phyloP scores from a whole-genome alignment of 2,797 vertebrate species.

The Acrocephalus scirpaceus region DNA sequence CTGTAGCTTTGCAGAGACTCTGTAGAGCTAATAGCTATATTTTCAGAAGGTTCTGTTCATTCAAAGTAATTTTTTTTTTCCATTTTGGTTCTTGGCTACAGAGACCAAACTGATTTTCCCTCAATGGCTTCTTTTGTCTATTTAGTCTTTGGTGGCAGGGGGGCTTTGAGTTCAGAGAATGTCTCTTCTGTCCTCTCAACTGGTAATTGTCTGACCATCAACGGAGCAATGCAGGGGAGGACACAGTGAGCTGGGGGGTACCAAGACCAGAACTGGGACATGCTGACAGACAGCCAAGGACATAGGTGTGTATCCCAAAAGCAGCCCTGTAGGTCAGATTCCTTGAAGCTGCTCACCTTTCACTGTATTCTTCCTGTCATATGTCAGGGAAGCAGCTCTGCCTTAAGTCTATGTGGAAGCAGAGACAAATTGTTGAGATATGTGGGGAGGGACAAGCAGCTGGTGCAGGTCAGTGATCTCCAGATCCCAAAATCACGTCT shows the following conservation, averaged over 20 bases:
- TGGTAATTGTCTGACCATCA: not conserved
- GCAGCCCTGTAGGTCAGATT: not conserved
- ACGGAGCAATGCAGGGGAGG: not conserved
- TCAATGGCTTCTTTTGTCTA: constrained; percentile 23
- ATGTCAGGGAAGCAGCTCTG: not conserved
- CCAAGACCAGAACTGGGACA: not conserved
- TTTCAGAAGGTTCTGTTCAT: not conserved
- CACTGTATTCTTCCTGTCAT: not conserved
- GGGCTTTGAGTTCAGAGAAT: not conserved
- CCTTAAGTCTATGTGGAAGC: not conserved
- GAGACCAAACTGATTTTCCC: not conserved
- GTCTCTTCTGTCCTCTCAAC: not conserved
- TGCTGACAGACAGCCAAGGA: not conserved
- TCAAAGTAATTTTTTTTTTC: not conserved
- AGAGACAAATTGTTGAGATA: not conserved
- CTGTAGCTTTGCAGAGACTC: not conserved
- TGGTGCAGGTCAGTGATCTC: not conserved
- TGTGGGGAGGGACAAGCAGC: not conserved
- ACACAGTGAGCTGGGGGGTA: not conserved
- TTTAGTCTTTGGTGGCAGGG: not conserved
- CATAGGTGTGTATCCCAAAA: not conserved
- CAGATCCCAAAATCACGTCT: not conserved
- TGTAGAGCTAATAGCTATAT: not conserved
- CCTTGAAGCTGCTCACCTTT: not conserved
- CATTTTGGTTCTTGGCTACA: not conserved